Evolutionary conservation across 1,140 invertebrate species (phyloP), one percentile per base, ranked within the genome.

Genomic region (Drosophila auraria): DNA sequence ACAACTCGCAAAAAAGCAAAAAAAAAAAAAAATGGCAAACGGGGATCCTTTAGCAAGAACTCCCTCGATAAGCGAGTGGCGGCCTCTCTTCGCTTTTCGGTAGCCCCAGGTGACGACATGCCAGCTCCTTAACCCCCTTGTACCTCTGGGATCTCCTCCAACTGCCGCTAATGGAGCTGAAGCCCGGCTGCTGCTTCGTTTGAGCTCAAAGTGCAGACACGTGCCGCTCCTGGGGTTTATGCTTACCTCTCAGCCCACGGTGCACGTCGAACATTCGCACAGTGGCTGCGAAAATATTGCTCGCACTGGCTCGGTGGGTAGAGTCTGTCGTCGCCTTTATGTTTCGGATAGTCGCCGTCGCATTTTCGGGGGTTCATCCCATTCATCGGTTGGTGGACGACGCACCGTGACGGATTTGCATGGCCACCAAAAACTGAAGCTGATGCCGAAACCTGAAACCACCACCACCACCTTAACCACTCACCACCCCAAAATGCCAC

Each of bases 171-270:
- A 72, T 78, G 73, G 61, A 78, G 82, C 73, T 78, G 20, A 56
- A 40, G 33, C 54, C 8, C 2, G 76, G 56, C 69, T 81, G 82
- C 53, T 74, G 84, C 81, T 76, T 73, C 71, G 76, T 87, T 87
- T 82, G 79, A 69, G 78, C 59, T 81, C 78, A 90, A 89, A 90
- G 86, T 89, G 86, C 86, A 82, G 86, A 86, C 86, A 89, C 86
- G 86, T 89, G 86, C 86, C 86, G 30, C 25, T 73, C 65, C 59
- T 60, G 42, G 59, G 57, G 49, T 59, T 47, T 40, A 38, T 56
- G 33, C 53, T 56, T 15, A 38, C 54, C 11, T 23, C 47, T 44
- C 72, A 42, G 20, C 15, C 57, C 75, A 27, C 36, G 73, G 47
- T 60, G 23, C 38, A 47, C 44, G 14, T 45, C 63, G 59, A 51